Evolutionary conservation across 2,797 vertebrate species (phyloP), one percentile per base, ranked within the genome.

Genomic region (Enteromius anoplus): DNA sequence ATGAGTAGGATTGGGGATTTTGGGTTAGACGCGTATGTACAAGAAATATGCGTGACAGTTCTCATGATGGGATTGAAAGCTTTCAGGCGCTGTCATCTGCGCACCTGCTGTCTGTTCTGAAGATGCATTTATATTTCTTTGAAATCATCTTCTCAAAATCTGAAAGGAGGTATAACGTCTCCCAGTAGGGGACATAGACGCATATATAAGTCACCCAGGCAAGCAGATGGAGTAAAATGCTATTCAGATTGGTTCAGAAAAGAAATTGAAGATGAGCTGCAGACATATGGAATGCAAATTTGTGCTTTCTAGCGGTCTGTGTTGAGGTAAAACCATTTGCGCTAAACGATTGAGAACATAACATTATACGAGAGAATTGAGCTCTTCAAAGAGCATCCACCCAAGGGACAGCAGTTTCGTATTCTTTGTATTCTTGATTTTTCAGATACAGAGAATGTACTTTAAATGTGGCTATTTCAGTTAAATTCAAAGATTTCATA

Each of bases 211-310:
- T 55, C 47, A n/a, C 12, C 32, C 12, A 21, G 49, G 32, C 12
- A 70, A 40, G 26, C 45, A 49, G 45, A 79, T 40, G 19, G 19
- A 49, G 49, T 69, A 37, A 21, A 69, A 29, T 80, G 2, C 3
- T 23, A 69, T 80, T 80, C 49, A 69, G 32, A 80, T 69, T 49
- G 19, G 32, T 40, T 80, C 32, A 69, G 58, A n/a, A 45, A 23
- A 14, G 17, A 78, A 47, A 65, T 15, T 62, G 42, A 78, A 64
- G 42, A 64, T 51, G 64, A 55, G 29, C 9, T 69, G 21, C 21
- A 69, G 19, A 51, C 45, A 66, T 32, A 66, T 26, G n/a, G n/a
- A 40, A 80, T 80, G 49, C 49, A 80, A 29, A 80, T 80, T 2
- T 70, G 34, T 29, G 40, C 49, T 80, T 40, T 69, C n/a, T 17